These are phyloP conservation scores for Megaceryle maxima DNA, from an alignment of 2,113 vertebrate genomes.

Conservation along the genomic window DNA sequence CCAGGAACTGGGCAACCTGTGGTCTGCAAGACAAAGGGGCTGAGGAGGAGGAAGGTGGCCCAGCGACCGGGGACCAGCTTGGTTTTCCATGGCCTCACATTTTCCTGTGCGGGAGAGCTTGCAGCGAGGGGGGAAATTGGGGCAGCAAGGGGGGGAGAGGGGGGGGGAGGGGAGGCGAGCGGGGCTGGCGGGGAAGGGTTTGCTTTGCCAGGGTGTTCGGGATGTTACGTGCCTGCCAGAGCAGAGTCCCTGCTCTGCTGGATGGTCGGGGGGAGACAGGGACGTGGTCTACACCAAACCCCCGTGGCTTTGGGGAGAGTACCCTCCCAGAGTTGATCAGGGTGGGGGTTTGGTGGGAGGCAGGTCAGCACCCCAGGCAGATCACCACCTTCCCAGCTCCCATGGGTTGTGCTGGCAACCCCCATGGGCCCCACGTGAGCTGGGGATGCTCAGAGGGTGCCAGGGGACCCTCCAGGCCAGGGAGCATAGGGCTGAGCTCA, in stretches of 20 bases:
- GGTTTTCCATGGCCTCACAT: conserved; percentile 29
- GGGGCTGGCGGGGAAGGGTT: neutral
- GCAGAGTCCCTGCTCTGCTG: neutral
- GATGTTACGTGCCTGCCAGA: neutral
- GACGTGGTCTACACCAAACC: neutral
- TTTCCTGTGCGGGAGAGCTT: neutral
- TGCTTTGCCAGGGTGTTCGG: neutral
- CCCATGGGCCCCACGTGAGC: fast-evolving
- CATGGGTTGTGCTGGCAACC: neutral
- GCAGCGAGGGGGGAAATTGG: neutral
- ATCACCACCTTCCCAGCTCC: neutral
- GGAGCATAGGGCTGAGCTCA: neutral
- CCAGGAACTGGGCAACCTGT: neutral
- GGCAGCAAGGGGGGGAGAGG: neutral
- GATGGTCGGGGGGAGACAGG: fast-evolving
- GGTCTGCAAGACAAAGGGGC: neutral
- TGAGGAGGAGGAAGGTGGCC: neutral
- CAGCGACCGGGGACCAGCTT: neutral
- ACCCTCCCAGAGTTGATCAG: neutral
- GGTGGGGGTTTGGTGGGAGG: neutral
- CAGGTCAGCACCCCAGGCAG: neutral
- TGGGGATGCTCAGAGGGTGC: neutral
- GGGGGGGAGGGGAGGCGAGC: fast-evolving
- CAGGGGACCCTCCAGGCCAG: neutral
- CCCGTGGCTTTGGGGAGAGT: fast-evolving